Evolutionary conservation across 92 coral and sea anemone species (phyloP), one percentile per base, ranked within the genome.

Genomic region (Palythoa grandiflora): DNA sequence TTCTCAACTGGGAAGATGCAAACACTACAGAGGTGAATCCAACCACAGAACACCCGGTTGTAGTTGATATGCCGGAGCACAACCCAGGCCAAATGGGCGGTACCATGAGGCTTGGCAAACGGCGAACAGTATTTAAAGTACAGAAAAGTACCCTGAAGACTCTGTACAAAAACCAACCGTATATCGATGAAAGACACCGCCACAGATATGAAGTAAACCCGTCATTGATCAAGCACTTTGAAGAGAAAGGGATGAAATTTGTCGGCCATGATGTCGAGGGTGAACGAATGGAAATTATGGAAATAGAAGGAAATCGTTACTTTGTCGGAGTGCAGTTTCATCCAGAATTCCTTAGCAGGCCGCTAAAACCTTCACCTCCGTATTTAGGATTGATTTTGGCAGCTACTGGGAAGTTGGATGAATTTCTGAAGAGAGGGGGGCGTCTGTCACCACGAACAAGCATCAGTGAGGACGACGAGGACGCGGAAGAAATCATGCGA

Each of bases 261-360:
- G 98, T 95, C 73, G 99, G 98, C 13, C 96, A 93, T 85, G 99
- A 97, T 91, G 98, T 97, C 73, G 99, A 97, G 78, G 99, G 99
- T n/a, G 95, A 97, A 84, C 87, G 99, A 57, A 97, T 97, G 99
- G 99, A 97, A 61, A 93, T 97, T 71, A 89, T 97, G 95, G 99
- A 97, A 77, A 87, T 97, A n/a, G 88, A 90, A 89, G 99, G 95
- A 88, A 98, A 95, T 78, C 97, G 93, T 35, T 97, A 92, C 72
- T 97, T 97, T 83, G 92, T 97, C 59, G 99, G 99, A 14, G 99
- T 97, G 38, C 99, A 97, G 89, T 97, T 87, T 52, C 99, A 97
- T 68, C 99, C 99, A 11, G 99, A 97, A 85, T 97, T 94, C 84
- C 91, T 97, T 83, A 97, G 98, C 60, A 89, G 99, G 80, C 99